Percentiles rank a stretch among this genome's conserved stretches.
Conservation (phyloP, 2,797 vertebrate genomes). For the Myotis planiceps region DNA sequence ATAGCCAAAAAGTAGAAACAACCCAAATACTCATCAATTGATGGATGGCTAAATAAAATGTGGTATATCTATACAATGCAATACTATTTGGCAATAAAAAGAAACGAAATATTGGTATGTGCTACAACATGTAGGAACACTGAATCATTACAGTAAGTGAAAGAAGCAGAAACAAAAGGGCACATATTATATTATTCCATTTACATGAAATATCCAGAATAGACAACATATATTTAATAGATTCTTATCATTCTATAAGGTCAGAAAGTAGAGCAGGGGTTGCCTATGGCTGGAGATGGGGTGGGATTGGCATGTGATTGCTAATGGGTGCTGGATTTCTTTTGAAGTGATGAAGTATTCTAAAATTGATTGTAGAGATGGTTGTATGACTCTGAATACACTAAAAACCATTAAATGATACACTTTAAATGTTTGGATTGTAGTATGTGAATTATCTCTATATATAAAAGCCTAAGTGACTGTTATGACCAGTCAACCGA, state of each 20-base stretch:
- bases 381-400: neutral
- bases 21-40: neutral
- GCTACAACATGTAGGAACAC: neutral
- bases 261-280: neutral
- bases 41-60: neutral
- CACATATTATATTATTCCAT: neutral
- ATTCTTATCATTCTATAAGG: neutral
- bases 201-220: neutral
- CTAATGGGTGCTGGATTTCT: neutral
- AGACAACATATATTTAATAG: neutral
- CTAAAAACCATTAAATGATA: neutral
- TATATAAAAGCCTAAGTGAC: no score
- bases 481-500: no score
- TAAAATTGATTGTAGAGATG: neutral
- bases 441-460: neutral
- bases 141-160: neutral
- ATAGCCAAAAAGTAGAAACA: neutral
- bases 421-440: neutral
- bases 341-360: neutral
- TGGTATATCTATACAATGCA: neutral
- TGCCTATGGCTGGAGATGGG: neutral
- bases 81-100: constrained; percentile 13
- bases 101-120: neutral
- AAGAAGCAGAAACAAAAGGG: neutral
- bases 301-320: neutral